Evolutionary conservation across 37 sponge, comb jelly and placozoan species (phyloP), one percentile per base, ranked within the genome.

Genomic region (Amphimedon queenslandica): DNA sequence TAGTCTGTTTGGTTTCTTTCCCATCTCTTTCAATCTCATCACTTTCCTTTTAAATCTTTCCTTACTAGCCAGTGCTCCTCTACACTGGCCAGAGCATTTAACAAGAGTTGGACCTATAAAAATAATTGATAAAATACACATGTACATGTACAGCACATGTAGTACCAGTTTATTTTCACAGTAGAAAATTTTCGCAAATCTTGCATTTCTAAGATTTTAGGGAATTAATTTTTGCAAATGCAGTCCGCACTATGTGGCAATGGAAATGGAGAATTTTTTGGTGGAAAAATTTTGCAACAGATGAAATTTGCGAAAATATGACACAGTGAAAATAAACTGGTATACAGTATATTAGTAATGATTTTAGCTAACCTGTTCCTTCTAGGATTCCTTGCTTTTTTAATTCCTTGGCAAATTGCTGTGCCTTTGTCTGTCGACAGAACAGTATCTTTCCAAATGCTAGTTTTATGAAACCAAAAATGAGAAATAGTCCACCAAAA

Each of bases 381-480:
- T n/a, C n/a, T n/a, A n/a, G n/a, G n/a, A 63, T 63, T 37, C 90
- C 90, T 38, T 81, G 71, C 69, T 90, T 58, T 37, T 68, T 78
- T 51, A 78, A 23, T 16, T 74, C 51, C 2, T 90, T 83, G 34
- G 63, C 71, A 40, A 85, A 37, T 27, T 65, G 75, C 42, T 90
- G 78, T 24, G 82, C 74, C 66, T 90, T 90, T 16, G 75, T 76
- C 72, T 90, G 85, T 16, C 91, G 60, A 66, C 91, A 90, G 66
- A 66, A 85, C 29, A 85, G 27, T 8, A 85, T 33, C 23, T 78
- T 73, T 36, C 91, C 91, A 85, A 73, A 90, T 6, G 47, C 64
- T 66, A 90, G 75, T 40, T 85, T 85, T 0, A 85, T 78, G 66
- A 57, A 85, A 10, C 91, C 91, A 36, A 81, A 76, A 1, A 81